Base-by-base conservation (phyloP, 2,113 vertebrate species). In the Bubo blakistoni region DNA sequence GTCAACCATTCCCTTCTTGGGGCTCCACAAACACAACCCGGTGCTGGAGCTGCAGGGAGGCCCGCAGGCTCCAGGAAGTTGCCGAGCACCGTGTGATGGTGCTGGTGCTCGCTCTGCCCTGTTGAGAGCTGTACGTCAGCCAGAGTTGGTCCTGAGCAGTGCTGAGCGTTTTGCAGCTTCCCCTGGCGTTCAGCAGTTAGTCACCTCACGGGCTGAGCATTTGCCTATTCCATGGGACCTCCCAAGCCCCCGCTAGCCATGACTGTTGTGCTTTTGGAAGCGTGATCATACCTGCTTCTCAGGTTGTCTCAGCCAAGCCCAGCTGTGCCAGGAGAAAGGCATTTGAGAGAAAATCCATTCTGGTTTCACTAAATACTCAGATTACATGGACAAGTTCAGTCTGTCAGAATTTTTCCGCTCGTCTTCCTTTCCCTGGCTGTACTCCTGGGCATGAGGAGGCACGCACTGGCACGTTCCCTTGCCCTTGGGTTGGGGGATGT, bases 351-450 rank as follows among this genome's bases (percentile, higher is more conserved):
- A 87, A 59, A 46, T 54, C 42, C 76, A 27, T 49, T 44, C 70
- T 29, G 44, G 6, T 13, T 49, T 81, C 42, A 14, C 21, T 36
- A 21, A 9, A 10, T 11, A 1, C 67, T 83, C 2, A 0, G 21
- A 4, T 66, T 18, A 26, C 0, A 0, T 14, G 42, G 24, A 24
- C 20, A 1, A 2, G 15, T 20, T 47, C 15, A 22, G 10, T 6
- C 26, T 63, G 5, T 21, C 18, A 18, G 40, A 78, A 11, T 15
- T 52, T 30, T 55, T 67, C 47, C n/a, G 12, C 10, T 19, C 59
- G 14, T 40, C 59, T n/a, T 55, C 49, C 44, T 26, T 86, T 29
- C 49, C 25, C 24, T 22, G 71, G 6, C 55, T 25, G 34, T 24
- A 2, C 36, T 20, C 46, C 30, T 18, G 55, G 85, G 44, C 26